Base-by-base conservation (phyloP, 1,140 invertebrate genomes). In the Temnothorax curvispinosus region DNA sequence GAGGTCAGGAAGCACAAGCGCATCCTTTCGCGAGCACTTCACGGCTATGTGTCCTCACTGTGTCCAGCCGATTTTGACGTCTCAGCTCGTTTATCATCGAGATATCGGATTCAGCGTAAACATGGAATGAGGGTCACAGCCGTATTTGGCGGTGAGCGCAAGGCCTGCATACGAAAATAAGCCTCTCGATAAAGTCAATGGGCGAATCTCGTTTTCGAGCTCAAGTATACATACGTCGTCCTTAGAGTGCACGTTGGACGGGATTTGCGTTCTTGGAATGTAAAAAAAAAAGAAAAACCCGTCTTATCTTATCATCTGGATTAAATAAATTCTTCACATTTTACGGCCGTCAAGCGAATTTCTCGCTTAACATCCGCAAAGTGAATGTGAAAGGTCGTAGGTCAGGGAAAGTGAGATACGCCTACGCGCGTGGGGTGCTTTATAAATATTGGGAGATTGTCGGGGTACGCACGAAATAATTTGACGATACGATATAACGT, bases 71-170 rank as follows among this genome's bases (percentile, higher is more conserved):
- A 56, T 81, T 41, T 27, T 56, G 77, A 50, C 32, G 18, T 18
- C 69, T 27, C 13, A 27, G 27, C 64, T 69, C 32, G n/a, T 54
- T 69, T 81, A 81, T 81, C 65, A 81, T 71, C 32, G 64, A 27
- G 47, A 81, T 27, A 27, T 69, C 62, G 62, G 15, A 81, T 81
- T 81, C 35, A 41, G 27, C 64, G 50, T 81, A 81, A 81, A 69
- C 50, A 47, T 35, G 32, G 44, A 54, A 69, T 69, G 21, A 13
- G 47, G 21, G n/a, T 69, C 47, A 41, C 35, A 69, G 13, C 32
- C 44, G 21, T 54, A 69, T 69, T 69, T 41, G 64, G 15, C 21
- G n/a, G 8, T 18, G 47, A 41, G 47, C 21, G 65, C 41, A 69
- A 13, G n/a, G 32, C n/a, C 38, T 41, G 62, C 47, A 69, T 38